Conservation (phyloP, 2,113 vertebrate genomes). For the Clarias macrocephalus region DNA sequence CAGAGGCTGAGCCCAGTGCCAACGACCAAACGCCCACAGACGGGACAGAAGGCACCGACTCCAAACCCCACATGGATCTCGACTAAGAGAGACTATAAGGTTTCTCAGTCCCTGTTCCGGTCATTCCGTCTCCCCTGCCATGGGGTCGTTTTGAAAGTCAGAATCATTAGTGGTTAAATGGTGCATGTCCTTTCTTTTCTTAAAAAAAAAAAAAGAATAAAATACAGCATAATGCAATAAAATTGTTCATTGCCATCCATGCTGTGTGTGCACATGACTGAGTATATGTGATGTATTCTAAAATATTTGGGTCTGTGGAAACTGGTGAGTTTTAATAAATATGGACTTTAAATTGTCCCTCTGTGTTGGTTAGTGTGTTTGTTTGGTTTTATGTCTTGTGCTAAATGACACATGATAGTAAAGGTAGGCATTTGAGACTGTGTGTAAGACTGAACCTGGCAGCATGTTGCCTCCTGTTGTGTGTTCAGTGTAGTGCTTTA, state of each 20-base stretch:
- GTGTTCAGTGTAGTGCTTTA: neutral
- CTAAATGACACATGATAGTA: neutral
- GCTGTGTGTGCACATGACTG: conserved; percentile 73
- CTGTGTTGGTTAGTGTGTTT: neutral
- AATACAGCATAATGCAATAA: conserved; percentile 72
- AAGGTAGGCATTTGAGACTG: neutral
- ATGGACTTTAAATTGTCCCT: conserved; percentile 19
- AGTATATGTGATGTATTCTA: conserved; percentile 76
- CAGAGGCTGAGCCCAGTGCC: conserved; percentile 59
- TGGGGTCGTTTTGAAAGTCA: conserved; percentile 36
- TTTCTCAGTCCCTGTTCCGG: conserved; percentile 39
- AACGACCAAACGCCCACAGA: conserved; percentile 62
- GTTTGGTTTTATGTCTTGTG: neutral
- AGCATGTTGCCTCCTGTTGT: neutral
- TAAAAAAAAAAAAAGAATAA: conserved; percentile 56
- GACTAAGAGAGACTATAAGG: conserved; percentile 71
- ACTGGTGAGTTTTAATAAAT: conserved; percentile 77
- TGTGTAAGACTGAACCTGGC: neutral
- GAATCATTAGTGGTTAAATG: conserved; percentile 43
- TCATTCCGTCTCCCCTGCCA: conserved; percentile 45
- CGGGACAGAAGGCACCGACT: conserved; percentile 71
- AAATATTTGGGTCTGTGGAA: conserved; percentile 75
- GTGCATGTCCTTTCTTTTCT: conserved; percentile 70
- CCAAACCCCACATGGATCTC: conserved; percentile 97
- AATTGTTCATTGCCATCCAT: conserved; percentile 69